phyloP scores from a whole-genome alignment of 2,113 vertebrate genomes.

The Scatophagus argus region DNA sequence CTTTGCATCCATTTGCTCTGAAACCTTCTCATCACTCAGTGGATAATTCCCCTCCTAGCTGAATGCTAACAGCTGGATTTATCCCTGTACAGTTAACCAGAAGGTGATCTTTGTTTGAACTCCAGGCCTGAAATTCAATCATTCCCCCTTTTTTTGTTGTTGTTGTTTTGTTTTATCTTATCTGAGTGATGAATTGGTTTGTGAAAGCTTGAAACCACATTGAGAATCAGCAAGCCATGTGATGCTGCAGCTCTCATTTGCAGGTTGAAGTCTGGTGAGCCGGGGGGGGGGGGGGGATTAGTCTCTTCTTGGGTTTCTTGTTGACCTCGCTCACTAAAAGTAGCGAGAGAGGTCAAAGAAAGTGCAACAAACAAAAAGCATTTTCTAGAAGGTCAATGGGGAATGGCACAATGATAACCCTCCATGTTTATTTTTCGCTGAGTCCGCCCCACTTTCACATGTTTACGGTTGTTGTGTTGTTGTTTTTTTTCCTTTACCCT shows the following conservation, averaged over 20 bases:
- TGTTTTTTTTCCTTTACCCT: slow-evolving; percentile 11
- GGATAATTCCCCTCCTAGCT: neutral
- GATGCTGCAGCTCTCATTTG: neutral
- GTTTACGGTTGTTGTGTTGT: slow-evolving; percentile 53
- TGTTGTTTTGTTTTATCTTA: too few species aligned
- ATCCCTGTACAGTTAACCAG: neutral
- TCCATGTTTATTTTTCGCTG: neutral
- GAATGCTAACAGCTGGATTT: neutral
- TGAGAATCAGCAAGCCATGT: neutral
- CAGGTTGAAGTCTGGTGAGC: slow-evolving; percentile 4
- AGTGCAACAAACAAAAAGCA: neutral
- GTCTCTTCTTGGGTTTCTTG: neutral
- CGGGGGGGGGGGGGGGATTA: neutral
- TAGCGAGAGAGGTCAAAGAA: slow-evolving; percentile 19
- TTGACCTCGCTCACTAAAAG: slow-evolving; percentile 6
- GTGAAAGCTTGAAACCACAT: neutral
- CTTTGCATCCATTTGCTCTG: neutral
- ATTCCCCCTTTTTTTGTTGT: neutral
- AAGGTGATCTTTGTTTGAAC: neutral
- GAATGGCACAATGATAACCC: neutral
- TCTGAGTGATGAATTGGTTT: slow-evolving; percentile 2
- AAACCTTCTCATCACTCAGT: slow-evolving; percentile 6
- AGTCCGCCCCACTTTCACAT: neutral
- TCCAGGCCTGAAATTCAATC: neutral
- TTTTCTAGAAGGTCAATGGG: slow-evolving; percentile 15